Percentiles rank a stretch among this genome's conserved stretches.
phyloP scores from a whole-genome alignment of 1,140 invertebrate genomes.

The Megalonaias nervosa region DNA sequence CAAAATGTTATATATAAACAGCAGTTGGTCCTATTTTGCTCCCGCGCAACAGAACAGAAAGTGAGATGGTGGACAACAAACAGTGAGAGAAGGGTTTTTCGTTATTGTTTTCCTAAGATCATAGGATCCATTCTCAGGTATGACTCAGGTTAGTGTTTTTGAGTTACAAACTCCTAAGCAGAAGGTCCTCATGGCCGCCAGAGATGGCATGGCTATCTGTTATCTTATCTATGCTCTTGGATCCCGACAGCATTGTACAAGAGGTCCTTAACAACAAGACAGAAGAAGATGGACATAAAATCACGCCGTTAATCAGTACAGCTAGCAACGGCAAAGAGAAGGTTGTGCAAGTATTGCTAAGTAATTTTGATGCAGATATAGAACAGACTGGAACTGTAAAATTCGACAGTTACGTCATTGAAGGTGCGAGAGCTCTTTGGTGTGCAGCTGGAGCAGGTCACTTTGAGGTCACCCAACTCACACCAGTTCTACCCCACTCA shows the following conservation, averaged over 20 bases:
- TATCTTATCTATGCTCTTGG: constrained; percentile 81
- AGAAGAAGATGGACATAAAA: constrained; percentile 85
- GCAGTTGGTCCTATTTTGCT: too few species aligned
- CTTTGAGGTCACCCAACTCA: constrained; percentile 67
- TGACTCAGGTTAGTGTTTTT: constrained; percentile 44
- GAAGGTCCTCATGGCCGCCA: constrained; percentile 81
- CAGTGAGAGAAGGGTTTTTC: too few species aligned
- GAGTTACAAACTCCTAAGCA: constrained; percentile 48
- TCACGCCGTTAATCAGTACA: constrained; percentile 87
- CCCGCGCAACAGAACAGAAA: too few species aligned
- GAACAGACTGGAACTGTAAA: constrained; percentile 81
- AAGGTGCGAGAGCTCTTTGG: constrained; percentile 94
- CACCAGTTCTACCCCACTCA: constrained; percentile 68
- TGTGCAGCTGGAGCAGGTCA: constrained; percentile 88
- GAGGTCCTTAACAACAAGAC: constrained; percentile 80
- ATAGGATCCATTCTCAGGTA: background rate
- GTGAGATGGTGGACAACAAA: too few species aligned
- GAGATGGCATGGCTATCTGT: constrained; percentile 85
- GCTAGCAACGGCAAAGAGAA: constrained; percentile 86
- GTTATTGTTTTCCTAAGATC: too few species aligned
- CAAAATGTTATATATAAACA: too few species aligned
- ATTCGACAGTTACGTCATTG: constrained; percentile 96
- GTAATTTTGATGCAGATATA: constrained; percentile 86
- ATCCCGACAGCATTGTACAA: constrained; percentile 75
- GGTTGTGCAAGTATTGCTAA: constrained; percentile 86